phyloP scores from a whole-genome alignment of 1,140 invertebrate genomes.

The Dinoponera quadriceps region DNA sequence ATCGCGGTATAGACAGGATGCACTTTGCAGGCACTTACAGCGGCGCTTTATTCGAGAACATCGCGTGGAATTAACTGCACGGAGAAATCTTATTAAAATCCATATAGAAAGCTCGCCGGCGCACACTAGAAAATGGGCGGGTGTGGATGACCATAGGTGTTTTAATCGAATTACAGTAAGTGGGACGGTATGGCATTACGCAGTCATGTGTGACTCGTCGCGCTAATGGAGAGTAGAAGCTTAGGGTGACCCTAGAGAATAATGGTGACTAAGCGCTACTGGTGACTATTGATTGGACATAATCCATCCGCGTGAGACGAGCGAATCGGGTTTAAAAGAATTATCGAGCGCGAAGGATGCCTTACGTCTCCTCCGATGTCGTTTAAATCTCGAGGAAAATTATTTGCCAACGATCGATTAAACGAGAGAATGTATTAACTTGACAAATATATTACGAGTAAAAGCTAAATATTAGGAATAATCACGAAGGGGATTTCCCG shows the following conservation, averaged over 20 bases:
- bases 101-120: conserved; percentile 39
- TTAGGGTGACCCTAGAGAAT: conserved; percentile 63
- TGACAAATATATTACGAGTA: no score
- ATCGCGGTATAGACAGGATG: conserved; percentile 35
- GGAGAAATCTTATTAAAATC: conserved; percentile 78
- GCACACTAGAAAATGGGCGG: conserved; percentile 53
- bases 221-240: conserved; percentile 74
- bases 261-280: conserved; percentile 29
- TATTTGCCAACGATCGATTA: no score
- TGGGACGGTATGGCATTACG: conserved; percentile 66
- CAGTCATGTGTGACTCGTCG: conserved; percentile 65
- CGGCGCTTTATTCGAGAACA: conserved; percentile 62
- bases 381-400: no score
- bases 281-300: conserved; percentile 45
- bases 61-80: conserved; percentile 68
- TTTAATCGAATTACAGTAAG: conserved; percentile 77
- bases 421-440: no score
- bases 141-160: conserved; percentile 58
- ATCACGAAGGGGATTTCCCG: no score
- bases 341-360: not conserved
- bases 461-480: no score
- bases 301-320: not conserved
- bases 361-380: not conserved
- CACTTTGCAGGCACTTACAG: conserved; percentile 59
- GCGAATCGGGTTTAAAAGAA: not conserved